Evolutionary conservation across 2,797 vertebrate species (phyloP).

Genomic region (Helarctos malayanus): DNA sequence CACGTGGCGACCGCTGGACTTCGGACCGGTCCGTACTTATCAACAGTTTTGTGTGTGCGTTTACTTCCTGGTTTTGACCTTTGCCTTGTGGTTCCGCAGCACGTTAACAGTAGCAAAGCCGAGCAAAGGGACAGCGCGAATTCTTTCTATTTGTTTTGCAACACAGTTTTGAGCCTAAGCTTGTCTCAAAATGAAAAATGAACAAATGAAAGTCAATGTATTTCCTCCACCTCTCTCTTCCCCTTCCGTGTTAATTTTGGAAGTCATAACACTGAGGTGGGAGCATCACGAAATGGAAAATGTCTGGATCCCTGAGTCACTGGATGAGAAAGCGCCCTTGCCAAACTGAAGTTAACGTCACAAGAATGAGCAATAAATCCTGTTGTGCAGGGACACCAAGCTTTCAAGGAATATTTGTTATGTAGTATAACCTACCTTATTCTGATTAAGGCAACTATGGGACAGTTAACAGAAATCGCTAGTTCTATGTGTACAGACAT

Average conservation of each 20-base stretch:
- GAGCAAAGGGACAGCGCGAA: neutral
- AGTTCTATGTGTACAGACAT: neutral
- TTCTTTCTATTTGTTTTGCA: neutral
- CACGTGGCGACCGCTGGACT: rapidly evolving
- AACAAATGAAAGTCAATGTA: neutral
- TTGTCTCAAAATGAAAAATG: neutral
- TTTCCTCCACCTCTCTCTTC: neutral
- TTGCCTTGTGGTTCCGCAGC: rapidly evolving
- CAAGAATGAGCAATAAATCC: neutral
- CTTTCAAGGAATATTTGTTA: neutral
- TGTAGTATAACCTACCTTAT: rapidly evolving
- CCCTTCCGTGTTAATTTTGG: neutral
- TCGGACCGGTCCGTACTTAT: neutral
- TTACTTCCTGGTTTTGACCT: neutral
- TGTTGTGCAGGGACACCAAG: neutral
- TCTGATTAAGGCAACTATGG: neutral
- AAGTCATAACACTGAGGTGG: neutral
- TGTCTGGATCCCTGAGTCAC: neutral
- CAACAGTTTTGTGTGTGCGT: rapidly evolving
- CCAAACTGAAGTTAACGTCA: neutral
- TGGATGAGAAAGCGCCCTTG: rapidly evolving
- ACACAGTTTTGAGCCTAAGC: neutral
- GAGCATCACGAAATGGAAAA: neutral
- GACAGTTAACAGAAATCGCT: neutral
- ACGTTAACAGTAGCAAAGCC: neutral